A percentile compares a stretch with the other conserved stretches of the same genome.
Evolutionary conservation across 2,113 vertebrate genomes (phyloP).

Genomic region (Pachypanchax playfairii): DNA sequence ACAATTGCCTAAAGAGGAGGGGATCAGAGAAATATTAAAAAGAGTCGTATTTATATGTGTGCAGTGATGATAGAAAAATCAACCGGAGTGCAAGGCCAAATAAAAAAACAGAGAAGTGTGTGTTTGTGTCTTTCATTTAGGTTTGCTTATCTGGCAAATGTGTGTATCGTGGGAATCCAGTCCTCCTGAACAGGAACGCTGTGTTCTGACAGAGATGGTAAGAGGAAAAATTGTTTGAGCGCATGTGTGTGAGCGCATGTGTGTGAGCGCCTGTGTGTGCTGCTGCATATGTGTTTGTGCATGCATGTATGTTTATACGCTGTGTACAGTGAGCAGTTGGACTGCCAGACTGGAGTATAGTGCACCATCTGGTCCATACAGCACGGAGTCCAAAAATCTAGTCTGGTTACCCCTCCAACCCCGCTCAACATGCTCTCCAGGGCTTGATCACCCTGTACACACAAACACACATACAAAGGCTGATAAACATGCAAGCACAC

Average conservation of each 20-base stretch:
- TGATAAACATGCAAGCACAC: conserved; percentile 9
- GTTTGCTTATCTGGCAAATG: conserved; percentile 67
- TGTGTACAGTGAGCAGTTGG: conserved; percentile 79
- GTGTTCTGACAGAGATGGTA: conserved; percentile 71
- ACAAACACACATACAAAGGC: conserved; percentile 18
- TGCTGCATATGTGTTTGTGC: conserved; percentile 55
- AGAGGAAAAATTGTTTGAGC: conserved; percentile 53
- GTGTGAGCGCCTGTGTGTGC: conserved; percentile 35
- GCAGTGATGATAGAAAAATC: too few relatives aligned
- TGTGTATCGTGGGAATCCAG: conserved; percentile 69
- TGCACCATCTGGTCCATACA: conserved; percentile 77
- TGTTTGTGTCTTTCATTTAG: conserved; percentile 64
- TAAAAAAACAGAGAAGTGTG: conserved; percentile 35
- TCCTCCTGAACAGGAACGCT: conserved; percentile 68
- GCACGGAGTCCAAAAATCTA: conserved; percentile 75
- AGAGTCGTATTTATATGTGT: not conserved
- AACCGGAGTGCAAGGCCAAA: conserved; percentile 17
- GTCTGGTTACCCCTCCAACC: conserved; percentile 79
- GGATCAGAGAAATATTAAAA: not conserved
- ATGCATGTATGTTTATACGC: conserved; percentile 67
- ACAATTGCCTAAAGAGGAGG: conserved; percentile 85
- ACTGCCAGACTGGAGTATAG: conserved; percentile 80
- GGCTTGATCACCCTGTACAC: conserved; percentile 66
- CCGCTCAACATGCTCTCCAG: conserved; percentile 76
- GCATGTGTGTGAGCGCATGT: conserved; percentile 16